phyloP scores from a whole-genome alignment of 2,888 invertebrate species.

The Scaptomyza reducta region DNA sequence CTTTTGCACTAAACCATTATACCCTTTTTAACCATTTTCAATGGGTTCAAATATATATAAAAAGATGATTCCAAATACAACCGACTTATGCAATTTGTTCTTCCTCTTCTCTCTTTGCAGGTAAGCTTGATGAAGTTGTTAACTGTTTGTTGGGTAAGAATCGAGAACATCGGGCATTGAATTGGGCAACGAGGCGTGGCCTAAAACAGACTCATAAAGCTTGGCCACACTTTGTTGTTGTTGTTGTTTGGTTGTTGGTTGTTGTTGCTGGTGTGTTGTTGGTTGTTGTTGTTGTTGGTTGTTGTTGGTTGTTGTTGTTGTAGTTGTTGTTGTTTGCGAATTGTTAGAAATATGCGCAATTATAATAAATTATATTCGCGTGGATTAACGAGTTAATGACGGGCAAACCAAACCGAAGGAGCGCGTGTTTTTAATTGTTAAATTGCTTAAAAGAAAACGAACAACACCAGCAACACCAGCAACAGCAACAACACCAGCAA shows the following conservation, averaged over 20 bases:
- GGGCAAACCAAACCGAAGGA: constrained; percentile 62
- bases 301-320: no score
- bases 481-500: constrained; percentile 1
- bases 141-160: constrained; percentile 54
- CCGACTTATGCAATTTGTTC: constrained; percentile 1
- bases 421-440: constrained; percentile 79
- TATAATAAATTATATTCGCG: constrained; percentile 79
- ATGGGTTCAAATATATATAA: no score
- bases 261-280: constrained; percentile 9
- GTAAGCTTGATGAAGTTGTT: constrained; percentile 40
- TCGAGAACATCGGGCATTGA: constrained; percentile 35
- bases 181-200: constrained; percentile 65
- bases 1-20: no score
- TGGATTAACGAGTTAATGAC: constrained; percentile 79
- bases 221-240: constrained; percentile 27
- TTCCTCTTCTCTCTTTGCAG: constrained; percentile 44
- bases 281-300: constrained; percentile 1
- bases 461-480: constrained; percentile 21
- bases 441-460: constrained; percentile 73
- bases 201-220: constrained; percentile 12
- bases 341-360: constrained; percentile 68
- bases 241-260: constrained; percentile 12
- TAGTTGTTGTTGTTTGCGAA: constrained; percentile 55
- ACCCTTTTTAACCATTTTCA: no score
- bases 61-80: not conserved